These are phyloP conservation scores for Tragelaphus buxtoni DNA, from an alignment of 2,113 vertebrate species.

Conservation along the genomic window DNA sequence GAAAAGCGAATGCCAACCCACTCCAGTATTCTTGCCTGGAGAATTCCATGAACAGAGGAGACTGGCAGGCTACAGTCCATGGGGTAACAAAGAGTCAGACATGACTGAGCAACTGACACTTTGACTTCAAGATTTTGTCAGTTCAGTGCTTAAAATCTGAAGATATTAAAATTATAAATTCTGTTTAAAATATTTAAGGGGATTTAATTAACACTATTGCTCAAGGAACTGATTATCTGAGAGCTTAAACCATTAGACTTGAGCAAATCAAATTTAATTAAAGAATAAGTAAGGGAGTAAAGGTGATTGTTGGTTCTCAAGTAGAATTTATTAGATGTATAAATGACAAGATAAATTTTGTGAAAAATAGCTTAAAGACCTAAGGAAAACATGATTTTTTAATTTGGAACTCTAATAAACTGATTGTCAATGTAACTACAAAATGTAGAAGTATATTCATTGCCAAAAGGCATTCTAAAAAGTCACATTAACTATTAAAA, in stretches of 20 bases:
- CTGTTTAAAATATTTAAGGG: slow-evolving; percentile 5
- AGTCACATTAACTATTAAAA: neutral
- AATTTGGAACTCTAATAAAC: neutral
- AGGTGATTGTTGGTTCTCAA: neutral
- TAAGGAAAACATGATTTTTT: neutral
- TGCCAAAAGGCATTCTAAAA: neutral
- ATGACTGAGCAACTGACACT: neutral
- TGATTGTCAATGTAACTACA: neutral
- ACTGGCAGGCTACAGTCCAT: neutral
- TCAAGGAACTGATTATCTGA: neutral
- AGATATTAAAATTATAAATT: neutral
- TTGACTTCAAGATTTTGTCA: neutral
- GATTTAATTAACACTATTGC: neutral
- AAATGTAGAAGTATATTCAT: neutral
- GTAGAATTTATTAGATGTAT: neutral
- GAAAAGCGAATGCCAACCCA: neutral
- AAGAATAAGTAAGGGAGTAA: neutral
- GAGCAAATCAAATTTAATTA: neutral
- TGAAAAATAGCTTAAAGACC: neutral
- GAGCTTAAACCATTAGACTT: neutral
- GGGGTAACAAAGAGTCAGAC: neutral
- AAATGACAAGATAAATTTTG: neutral
- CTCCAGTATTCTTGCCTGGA: neutral
- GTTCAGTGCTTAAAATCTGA: neutral
- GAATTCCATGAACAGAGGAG: neutral